Percentiles rank a stretch among this genome's conserved stretches.
Conservation (phyloP, 1,140 invertebrate genomes). For the Vanessa tameamea region DNA sequence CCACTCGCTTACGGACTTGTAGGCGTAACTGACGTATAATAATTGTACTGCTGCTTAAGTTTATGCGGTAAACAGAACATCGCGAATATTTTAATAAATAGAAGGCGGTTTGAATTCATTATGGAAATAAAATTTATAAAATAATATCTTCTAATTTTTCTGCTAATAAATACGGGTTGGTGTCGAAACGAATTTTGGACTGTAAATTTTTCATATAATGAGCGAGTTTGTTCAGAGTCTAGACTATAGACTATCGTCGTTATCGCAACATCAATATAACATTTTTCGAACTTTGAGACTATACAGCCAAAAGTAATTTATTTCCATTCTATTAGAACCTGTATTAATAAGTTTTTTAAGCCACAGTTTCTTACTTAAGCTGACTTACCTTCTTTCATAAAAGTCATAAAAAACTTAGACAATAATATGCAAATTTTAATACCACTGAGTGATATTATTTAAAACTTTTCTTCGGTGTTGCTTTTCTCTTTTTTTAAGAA, state of each 20-base stretch:
- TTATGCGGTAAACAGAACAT: neutral
- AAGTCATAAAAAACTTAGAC: constrained; percentile 12
- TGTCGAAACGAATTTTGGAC: no score
- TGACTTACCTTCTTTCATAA: constrained; percentile 8
- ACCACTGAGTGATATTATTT: constrained; percentile 22
- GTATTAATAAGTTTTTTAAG: neutral
- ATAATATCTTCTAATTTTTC: neutral
- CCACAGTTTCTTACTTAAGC: neutral
- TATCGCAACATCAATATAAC: no score
- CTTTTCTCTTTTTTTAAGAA: neutral
- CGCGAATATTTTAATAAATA: neutral
- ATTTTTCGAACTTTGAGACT: no score
- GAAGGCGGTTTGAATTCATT: neutral
- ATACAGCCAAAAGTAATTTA: neutral
- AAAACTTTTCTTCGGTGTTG: constrained; percentile 13
- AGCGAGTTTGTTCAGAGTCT: no score
- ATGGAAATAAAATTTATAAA: neutral
- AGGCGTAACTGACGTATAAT: constrained; percentile 1
- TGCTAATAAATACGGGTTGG: no score
- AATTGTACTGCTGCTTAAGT: constrained; percentile 1
- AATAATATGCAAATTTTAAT: constrained; percentile 26
- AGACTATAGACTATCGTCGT: no score
- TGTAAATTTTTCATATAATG: no score
- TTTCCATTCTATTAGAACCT: neutral
- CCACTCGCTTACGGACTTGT: constrained; percentile 15